Base-by-base conservation (phyloP, 2,797 vertebrate genomes). In the Tragopan temminckii region DNA sequence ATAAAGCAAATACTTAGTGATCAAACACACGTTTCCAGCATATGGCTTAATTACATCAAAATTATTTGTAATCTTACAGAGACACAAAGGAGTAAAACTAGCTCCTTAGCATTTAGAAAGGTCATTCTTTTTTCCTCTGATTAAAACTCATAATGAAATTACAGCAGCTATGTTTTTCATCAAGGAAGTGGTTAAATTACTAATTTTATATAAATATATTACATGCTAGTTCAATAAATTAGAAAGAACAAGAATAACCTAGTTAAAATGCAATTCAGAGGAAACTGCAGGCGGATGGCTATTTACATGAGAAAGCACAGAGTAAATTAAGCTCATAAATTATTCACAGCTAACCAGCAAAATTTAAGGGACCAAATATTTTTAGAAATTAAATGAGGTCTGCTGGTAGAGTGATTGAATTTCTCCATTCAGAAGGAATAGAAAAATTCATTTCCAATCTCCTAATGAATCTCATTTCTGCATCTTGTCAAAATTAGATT, bases 131-230 rank as follows among this genome's bases (percentile, higher is more conserved):
- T 69, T 59, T 86, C 53, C 67, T 70, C 85, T 97, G 94, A 97
- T 97, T 97, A 97, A 96, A 97, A 94, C 91, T 96, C 71, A 88
- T 96, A 96, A 97, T 96, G 93, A 95, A 95, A 97, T 97, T 97
- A 95, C 80, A 95, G 84, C 70, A 95, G 94, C 94, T 96, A 94
- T 97, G 95, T 97, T 97, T 95, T 97, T 97, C 93, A 97, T 97
- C 95, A 96, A 93, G 95, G 95, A 97, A 97, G 92, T 96, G 95
- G 95, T 96, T 96, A 96, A 97, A 80, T 83, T 91, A 90, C 85
- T 97, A 95, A 96, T 96, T 96, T 94, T 96, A 94, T 96, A 97
- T 98, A 98, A 98, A 98, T 97, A 98, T 95, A 97, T 97, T 97
- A 96, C 95, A 95, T 94, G 88, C 97, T 97, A 97, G 96, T 97